phyloP scores from a whole-genome alignment of 1,140 invertebrate species.

The Neodiprion lecontei region DNA sequence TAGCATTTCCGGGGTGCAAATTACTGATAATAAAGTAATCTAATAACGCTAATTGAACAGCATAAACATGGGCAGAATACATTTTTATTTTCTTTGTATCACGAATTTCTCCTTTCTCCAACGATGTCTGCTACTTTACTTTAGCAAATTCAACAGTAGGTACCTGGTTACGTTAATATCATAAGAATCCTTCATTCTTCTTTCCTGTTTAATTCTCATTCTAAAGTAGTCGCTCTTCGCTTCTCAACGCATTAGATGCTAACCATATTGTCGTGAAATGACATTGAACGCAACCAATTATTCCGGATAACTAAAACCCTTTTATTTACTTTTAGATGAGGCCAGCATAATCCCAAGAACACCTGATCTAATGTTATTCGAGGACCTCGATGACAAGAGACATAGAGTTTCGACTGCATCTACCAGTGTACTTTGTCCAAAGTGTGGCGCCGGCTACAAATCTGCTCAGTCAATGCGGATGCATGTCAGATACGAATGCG shows the following conservation, averaged over 20 bases:
- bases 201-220: too few species aligned
- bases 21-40: too few species aligned
- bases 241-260: background rate
- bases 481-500: slow-evolving; percentile 73
- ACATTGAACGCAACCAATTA: background rate
- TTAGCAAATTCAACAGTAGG: background rate
- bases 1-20: too few species aligned
- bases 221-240: background rate
- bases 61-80: too few species aligned
- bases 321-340: background rate
- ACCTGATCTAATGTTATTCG: background rate
- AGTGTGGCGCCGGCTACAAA: slow-evolving; percentile 67
- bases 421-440: slow-evolving; percentile 43
- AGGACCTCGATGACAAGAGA: background rate
- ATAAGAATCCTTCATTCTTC: too few species aligned
- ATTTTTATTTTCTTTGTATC: background rate
- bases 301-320: background rate
- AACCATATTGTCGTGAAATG: background rate
- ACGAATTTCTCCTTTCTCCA: background rate
- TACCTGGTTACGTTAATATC: background rate
- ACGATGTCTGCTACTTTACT: background rate
- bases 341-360: background rate
- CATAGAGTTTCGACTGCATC: slow-evolving; percentile 45
- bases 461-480: slow-evolving; percentile 68
- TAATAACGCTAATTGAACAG: too few species aligned